Evolutionary conservation across 35 echinoderm and acorn worm genomes (phyloP), one percentile per base, ranked within the genome.

Genomic region (Diadema setosum): DNA sequence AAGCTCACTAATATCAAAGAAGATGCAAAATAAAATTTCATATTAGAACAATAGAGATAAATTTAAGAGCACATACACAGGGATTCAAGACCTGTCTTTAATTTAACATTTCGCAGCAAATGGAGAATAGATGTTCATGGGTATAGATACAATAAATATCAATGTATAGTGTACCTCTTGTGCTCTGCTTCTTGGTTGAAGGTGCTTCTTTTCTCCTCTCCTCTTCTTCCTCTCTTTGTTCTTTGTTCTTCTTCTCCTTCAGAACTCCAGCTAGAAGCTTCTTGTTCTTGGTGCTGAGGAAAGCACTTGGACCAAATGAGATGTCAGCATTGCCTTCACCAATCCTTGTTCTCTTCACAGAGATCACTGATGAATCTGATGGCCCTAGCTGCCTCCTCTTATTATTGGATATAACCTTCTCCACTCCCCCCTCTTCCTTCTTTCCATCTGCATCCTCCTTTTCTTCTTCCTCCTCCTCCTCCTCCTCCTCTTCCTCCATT

Each of bases 281-380:
- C 75, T 90, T 81, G 61, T 97, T 97, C 33, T 91, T 93, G 3
- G 21, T 37, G 31, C 75, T 97, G 30, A 97, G 91, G 65, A 97
- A 97, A 15, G 87, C 95, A 81, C 81, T 91, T 11, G 88, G 91
- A 27, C 91, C 95, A 23, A 65, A 93, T 5, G 87, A 86, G 3
- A 90, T 93, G 40, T 45, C 95, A 48, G 9, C 87, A 58, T 85
- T 50, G 9, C 26, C 17, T 7, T 43, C 70, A 33, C 42, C 56
- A 41, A 24, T 39, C 42, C 91, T 84, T 33, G 69, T 76, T 59
- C 40, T 83, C 17, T 83, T 41, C 26, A 64, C 31, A 17, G 45
- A 60, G 21, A 70, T 4, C 63, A 44, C 84, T 26, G 33, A 58
- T 24, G 40, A 31, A 3, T 50, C 29, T 30, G 76, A 82, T 4